phyloP scores from a whole-genome alignment of 1,140 invertebrate genomes.

The Cotesia vestalis region DNA sequence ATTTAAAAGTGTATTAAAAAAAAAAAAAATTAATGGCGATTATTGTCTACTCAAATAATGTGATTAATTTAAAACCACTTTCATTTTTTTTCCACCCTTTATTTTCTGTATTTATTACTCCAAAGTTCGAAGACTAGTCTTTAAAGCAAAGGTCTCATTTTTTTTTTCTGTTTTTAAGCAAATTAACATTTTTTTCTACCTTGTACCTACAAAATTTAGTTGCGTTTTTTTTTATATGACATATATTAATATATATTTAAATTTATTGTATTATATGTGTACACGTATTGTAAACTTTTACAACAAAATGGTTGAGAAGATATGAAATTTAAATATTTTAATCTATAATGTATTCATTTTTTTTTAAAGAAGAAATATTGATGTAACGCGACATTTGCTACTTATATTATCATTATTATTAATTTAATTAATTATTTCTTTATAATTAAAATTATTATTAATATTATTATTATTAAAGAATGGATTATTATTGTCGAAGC shows the following conservation, averaged over 20 bases:
- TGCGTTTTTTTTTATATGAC: conserved; percentile 59
- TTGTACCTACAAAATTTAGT: conserved; percentile 60
- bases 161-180: conserved; percentile 46
- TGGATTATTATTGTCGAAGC: not conserved
- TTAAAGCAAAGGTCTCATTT: conserved; percentile 50
- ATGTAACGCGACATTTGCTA: conserved; percentile 58
- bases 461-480: too few relatives aligned
- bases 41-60: too few relatives aligned
- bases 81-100: too few relatives aligned
- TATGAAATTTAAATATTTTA: conserved; percentile 55
- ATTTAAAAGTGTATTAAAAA: conserved; percentile 10
- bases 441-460: too few relatives aligned
- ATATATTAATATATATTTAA: conserved; percentile 37
- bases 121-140: conserved; percentile 62
- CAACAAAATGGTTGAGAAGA: conserved; percentile 44
- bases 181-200: conserved; percentile 56
- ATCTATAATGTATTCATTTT: conserved; percentile 57
- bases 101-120: conserved; percentile 44
- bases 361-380: conserved; percentile 36
- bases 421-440: too few relatives aligned
- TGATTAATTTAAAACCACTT: too few relatives aligned
- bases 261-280: conserved; percentile 61
- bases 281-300: conserved; percentile 62
- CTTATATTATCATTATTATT: conserved; percentile 50
- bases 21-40: too few relatives aligned